Percentiles rank a stretch among this genome's conserved stretches.
phyloP scores from a whole-genome alignment of 2,888 invertebrate genomes.

The Eumacrocentrus americanus region DNA sequence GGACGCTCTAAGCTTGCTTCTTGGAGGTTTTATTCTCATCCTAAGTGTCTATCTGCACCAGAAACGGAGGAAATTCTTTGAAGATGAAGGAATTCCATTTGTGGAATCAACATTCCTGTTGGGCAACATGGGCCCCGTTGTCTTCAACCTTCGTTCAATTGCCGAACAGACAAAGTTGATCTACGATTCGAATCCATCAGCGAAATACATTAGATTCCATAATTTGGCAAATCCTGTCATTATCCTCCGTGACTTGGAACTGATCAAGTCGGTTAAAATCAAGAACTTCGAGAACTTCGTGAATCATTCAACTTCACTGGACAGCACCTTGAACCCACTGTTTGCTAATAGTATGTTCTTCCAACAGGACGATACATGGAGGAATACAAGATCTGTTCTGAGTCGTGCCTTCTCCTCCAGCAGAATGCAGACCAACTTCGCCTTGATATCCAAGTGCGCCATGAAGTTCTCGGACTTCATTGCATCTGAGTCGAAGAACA shows the following conservation, averaged over 20 bases:
- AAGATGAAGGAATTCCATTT: slow-evolving; percentile 31
- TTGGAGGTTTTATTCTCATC: slow-evolving; percentile 13
- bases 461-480: slow-evolving; percentile 46
- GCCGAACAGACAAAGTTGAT: slow-evolving; percentile 28
- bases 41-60: slow-evolving; percentile 24
- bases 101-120: slow-evolving; percentile 36
- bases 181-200: slow-evolving; percentile 37
- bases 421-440: slow-evolving; percentile 66
- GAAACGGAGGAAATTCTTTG: slow-evolving; percentile 22
- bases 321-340: slow-evolving; percentile 39
- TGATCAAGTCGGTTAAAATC: slow-evolving; percentile 38
- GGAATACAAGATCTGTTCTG: slow-evolving; percentile 62
- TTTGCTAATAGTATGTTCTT: slow-evolving; percentile 42
- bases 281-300: slow-evolving; percentile 48
- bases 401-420: slow-evolving; percentile 67
- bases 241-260: slow-evolving; percentile 42
- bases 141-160: slow-evolving; percentile 31
- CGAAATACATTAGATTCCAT: slow-evolving; percentile 46
- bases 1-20: slow-evolving; percentile 9
- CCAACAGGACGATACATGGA: slow-evolving; percentile 62
- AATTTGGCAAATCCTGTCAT: slow-evolving; percentile 40
- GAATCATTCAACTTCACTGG: slow-evolving; percentile 43
- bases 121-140: slow-evolving; percentile 38
- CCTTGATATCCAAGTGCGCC: slow-evolving; percentile 59
- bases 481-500: slow-evolving; percentile 20